A percentile compares a stretch with the other conserved stretches of the same genome.
phyloP scores from a whole-genome alignment of 1,140 invertebrate genomes.

The Zaprionus davidi region DNA sequence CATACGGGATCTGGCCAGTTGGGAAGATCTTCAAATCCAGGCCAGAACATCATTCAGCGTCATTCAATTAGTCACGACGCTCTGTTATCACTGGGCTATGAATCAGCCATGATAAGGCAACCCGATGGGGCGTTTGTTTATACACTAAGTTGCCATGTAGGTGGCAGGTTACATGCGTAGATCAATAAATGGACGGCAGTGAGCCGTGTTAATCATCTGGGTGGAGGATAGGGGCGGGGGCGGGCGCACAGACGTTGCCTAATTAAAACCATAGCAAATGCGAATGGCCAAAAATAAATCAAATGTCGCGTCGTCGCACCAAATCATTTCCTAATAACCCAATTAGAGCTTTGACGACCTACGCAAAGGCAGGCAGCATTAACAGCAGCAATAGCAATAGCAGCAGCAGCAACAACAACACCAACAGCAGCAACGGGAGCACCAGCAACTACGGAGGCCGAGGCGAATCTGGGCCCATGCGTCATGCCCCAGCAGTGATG shows the following conservation, averaged over 20 bases:
- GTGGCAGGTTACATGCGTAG: slow-evolving; percentile 37
- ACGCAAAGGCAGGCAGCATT: slow-evolving; percentile 45
- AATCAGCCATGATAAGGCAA: slow-evolving; percentile 35
- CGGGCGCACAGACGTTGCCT: slow-evolving; percentile 12
- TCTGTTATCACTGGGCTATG: slow-evolving; percentile 36
- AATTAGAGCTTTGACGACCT: slow-evolving; percentile 67
- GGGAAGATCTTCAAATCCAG: background rate
- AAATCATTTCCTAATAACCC: slow-evolving; percentile 75
- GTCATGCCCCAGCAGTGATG: slow-evolving; percentile 50
- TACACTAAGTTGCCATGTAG: slow-evolving; percentile 42
- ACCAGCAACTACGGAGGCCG: slow-evolving; percentile 4
- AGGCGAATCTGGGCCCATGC: slow-evolving; percentile 32
- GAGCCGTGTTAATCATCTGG: slow-evolving; percentile 57
- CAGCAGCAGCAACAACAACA: slow-evolving; percentile 9
- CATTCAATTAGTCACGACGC: slow-evolving; percentile 41
- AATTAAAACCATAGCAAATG: slow-evolving; percentile 67
- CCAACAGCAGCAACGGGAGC: slow-evolving; percentile 10
- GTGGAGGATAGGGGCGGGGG: background rate
- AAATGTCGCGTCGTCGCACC: slow-evolving; percentile 46
- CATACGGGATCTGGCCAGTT: background rate
- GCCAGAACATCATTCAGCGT: slow-evolving; percentile 18
- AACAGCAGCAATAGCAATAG: slow-evolving; percentile 10
- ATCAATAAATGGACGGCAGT: slow-evolving; percentile 62
- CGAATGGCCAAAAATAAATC: slow-evolving; percentile 44
- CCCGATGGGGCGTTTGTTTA: background rate